Conservation (phyloP, 2,888 invertebrate species). For the Homarus gammarus region DNA sequence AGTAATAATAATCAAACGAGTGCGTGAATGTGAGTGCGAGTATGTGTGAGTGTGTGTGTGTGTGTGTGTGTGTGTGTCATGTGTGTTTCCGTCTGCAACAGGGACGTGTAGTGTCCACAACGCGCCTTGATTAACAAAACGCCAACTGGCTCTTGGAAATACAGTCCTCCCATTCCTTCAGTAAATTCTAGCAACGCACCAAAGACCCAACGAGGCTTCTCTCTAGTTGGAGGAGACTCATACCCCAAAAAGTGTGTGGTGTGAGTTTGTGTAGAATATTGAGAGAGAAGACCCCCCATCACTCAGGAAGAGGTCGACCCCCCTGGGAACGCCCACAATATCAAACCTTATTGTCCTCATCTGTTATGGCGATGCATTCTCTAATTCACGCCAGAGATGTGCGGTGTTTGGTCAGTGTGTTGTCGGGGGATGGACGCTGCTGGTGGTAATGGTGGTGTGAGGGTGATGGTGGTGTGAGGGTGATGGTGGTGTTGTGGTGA, state of each 20-base stretch:
- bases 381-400: conserved; percentile 73
- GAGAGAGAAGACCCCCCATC: conserved; percentile 67
- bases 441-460: conserved; percentile 32
- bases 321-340: conserved; percentile 68
- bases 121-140: conserved; percentile 56
- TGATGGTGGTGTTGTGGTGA: not conserved
- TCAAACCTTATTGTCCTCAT: conserved; percentile 74
- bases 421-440: conserved; percentile 46
- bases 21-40: too few species aligned
- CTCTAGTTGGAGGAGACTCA: conserved; percentile 7
- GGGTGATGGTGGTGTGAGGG: not conserved
- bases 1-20: too few species aligned
- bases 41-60: too few species aligned
- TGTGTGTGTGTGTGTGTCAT: too few species aligned
- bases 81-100: too few species aligned
- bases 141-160: conserved; percentile 35
- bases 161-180: conserved; percentile 46
- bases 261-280: conserved; percentile 63
- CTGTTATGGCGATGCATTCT: conserved; percentile 73
- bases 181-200: conserved; percentile 41
- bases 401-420: conserved; percentile 68
- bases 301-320: conserved; percentile 49
- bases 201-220: conserved; percentile 19
- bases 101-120: conserved; percentile 30
- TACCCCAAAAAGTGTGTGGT: conserved; percentile 17